Evolutionary conservation across 37 sponge, comb jelly and placozoan species (phyloP).

Genomic region (Hormiphora californensis): DNA sequence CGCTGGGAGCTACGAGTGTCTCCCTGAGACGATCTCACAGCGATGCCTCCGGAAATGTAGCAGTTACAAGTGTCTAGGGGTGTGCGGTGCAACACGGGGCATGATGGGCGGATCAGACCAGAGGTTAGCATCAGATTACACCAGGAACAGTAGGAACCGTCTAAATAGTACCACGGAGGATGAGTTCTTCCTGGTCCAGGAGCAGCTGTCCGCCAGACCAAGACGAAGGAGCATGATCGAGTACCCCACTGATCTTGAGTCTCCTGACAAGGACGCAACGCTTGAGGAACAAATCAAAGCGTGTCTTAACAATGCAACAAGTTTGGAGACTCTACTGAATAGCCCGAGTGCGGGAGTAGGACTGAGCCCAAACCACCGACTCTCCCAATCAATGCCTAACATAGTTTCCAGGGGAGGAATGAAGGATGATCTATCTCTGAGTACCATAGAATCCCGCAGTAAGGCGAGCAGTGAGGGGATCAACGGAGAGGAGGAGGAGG

Average conservation of each 20-base stretch:
- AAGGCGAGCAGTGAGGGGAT: background rate
- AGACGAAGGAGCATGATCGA: background rate
- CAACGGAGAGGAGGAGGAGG: background rate
- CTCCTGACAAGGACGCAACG: background rate
- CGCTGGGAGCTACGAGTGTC: too few species aligned
- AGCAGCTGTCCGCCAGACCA: background rate
- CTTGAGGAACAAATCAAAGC: conserved; percentile 17
- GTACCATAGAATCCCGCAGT: background rate
- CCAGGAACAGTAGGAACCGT: too few species aligned
- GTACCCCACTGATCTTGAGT: background rate
- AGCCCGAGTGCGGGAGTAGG: background rate
- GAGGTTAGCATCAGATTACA: too few species aligned
- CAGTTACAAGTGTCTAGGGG: background rate
- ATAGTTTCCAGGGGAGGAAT: background rate
- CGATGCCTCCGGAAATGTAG: background rate
- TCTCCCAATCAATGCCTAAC: background rate
- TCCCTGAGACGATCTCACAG: too few species aligned
- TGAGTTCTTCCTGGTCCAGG: background rate
- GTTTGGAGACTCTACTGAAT: background rate
- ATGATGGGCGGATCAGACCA: too few species aligned
- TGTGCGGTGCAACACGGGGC: background rate
- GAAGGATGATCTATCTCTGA: background rate
- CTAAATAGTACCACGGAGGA: background rate
- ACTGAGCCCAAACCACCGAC: background rate
- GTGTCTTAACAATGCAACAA: background rate